Evolutionary conservation across 2,888 invertebrate species (phyloP).

Genomic region (Apodemia zela): DNA sequence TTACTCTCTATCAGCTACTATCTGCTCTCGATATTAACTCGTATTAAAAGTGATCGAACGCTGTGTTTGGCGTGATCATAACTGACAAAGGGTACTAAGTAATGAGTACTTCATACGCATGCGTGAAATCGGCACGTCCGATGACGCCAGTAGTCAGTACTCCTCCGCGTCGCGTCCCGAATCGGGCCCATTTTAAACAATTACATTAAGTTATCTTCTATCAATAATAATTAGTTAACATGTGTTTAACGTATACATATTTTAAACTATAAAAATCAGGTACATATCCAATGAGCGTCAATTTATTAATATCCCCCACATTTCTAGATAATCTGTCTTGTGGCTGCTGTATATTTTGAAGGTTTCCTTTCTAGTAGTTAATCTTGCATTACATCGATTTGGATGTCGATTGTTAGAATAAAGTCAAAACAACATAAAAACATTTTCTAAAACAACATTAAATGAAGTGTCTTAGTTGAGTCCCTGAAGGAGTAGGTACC

Average conservation of each 20-base stretch:
- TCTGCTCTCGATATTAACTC: conserved; percentile 8
- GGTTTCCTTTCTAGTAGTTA: background rate
- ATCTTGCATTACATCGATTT: background rate
- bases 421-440: background rate
- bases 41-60: conserved; percentile 10
- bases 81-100: background rate
- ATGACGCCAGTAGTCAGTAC: conserved; percentile 63
- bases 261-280: background rate
- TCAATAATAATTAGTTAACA: background rate
- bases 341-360: background rate
- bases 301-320: background rate
- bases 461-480: background rate
- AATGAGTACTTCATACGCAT: conserved; percentile 46
- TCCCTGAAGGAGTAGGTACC: background rate
- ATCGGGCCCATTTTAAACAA: conserved; percentile 29
- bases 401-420: background rate
- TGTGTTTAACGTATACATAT: background rate
- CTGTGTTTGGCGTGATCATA: background rate
- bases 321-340: background rate
- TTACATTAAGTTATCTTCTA: background rate
- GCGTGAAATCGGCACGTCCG: conserved; percentile 57
- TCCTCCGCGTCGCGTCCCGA: conserved; percentile 48
- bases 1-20: too few relatives aligned
- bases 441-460: background rate
- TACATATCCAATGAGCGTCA: conserved; percentile 6